Conservation (phyloP, 2,113 vertebrate genomes). For the Calidris pygmaea region DNA sequence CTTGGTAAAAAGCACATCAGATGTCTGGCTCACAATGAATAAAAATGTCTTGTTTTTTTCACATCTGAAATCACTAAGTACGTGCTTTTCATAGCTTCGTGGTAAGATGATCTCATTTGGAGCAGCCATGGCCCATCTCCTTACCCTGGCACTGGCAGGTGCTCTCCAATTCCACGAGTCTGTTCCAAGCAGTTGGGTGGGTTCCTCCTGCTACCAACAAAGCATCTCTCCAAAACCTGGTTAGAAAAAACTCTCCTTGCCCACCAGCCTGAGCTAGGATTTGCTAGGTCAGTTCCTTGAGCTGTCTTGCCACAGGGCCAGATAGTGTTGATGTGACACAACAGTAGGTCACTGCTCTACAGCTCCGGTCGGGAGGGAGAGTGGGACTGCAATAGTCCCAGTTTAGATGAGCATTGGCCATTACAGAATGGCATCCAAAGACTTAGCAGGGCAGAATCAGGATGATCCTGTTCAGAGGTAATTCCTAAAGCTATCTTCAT, state of each 20-base stretch:
- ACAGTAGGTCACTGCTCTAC: not conserved
- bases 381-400: not conserved
- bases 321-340: not conserved
- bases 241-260: not conserved
- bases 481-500: not conserved
- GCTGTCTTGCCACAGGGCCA: not conserved
- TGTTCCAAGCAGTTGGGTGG: rapidly evolving
- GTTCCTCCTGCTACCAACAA: not conserved
- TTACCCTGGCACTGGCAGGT: not conserved
- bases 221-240: not conserved
- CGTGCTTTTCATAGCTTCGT: not conserved
- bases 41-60: not conserved
- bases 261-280: not conserved
- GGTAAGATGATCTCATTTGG: not conserved
- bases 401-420: not conserved
- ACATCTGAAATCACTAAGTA: not conserved
- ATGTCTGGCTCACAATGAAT: not conserved
- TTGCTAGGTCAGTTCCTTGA: not conserved
- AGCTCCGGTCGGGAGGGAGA: not conserved
- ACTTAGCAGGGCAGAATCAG: not conserved
- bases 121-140: not conserved
- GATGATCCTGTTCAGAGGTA: not conserved
- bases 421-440: not conserved
- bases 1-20: not conserved
- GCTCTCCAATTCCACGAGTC: not conserved